These are phyloP conservation scores for Cassiopea andromeda DNA, from an alignment of 30 jellyfish, hydroid and myxozoan species.

Conservation along the genomic window DNA sequence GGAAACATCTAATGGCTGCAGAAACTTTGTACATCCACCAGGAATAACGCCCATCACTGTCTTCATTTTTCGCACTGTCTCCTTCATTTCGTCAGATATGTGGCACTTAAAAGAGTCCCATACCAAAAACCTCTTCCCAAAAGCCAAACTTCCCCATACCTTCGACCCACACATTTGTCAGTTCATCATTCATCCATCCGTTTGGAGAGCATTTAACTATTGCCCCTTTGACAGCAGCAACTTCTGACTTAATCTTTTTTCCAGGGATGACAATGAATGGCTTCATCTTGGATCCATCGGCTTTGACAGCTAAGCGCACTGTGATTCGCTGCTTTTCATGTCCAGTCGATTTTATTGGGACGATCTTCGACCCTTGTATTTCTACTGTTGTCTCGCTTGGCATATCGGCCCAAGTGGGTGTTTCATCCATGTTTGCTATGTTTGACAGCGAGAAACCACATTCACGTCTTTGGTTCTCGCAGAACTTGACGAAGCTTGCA, in stretches of 20 bases:
- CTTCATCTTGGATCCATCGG: conserved; percentile 7
- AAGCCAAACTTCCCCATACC: conserved; percentile 29
- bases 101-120: conserved; percentile 39
- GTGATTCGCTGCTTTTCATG: conserved; percentile 15
- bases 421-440: conserved; percentile 57
- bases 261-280: conserved; percentile 20
- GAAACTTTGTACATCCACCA: background rate
- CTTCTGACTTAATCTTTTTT: conserved; percentile 22
- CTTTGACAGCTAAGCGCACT: conserved; percentile 26
- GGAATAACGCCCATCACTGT: conserved; percentile 20
- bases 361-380: conserved; percentile 18
- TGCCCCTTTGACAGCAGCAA: conserved; percentile 43
- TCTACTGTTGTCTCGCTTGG: conserved; percentile 56
- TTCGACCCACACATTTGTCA: conserved; percentile 12
- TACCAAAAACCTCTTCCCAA: conserved; percentile 32
- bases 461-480: conserved; percentile 37
- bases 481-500: conserved; percentile 37
- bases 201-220: conserved; percentile 26
- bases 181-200: conserved; percentile 41
- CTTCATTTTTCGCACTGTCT: conserved; percentile 5
- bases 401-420: conserved; percentile 61
- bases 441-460: conserved; percentile 47
- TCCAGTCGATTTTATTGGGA: conserved; percentile 26
- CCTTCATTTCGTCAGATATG: conserved; percentile 16
- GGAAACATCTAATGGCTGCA: background rate